Conservation (phyloP, 2,888 invertebrate genomes). For the Pollenia angustigena region DNA sequence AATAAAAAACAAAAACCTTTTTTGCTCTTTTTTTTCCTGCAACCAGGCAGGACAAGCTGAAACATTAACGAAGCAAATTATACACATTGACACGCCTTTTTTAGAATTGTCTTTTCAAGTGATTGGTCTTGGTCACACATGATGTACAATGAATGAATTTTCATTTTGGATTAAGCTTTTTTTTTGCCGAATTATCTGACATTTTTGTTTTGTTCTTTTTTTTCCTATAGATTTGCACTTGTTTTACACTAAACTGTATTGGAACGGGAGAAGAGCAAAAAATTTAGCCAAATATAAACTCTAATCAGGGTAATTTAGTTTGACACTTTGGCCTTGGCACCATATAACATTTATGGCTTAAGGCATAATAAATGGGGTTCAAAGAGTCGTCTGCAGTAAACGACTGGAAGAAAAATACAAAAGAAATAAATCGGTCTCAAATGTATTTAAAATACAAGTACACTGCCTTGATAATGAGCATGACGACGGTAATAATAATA, state of each 20-base stretch:
- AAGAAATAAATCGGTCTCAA: slow-evolving; percentile 43
- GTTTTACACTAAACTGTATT: slow-evolving; percentile 7
- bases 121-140: slow-evolving; percentile 63
- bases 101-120: slow-evolving; percentile 44
- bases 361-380: slow-evolving; percentile 36
- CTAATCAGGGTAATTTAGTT: slow-evolving; percentile 66
- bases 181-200: neutral
- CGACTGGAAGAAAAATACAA: neutral
- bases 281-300: slow-evolving; percentile 26
- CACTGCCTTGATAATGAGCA: slow-evolving; percentile 24
- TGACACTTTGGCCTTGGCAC: slow-evolving; percentile 61
- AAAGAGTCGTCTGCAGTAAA: slow-evolving; percentile 23
- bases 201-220: neutral
- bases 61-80: slow-evolving; percentile 51
- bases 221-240: slow-evolving; percentile 12
- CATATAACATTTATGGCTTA: slow-evolving; percentile 34
- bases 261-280: neutral
- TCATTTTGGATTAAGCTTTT: neutral
- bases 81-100: neutral
- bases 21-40: neutral
- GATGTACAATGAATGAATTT: slow-evolving; percentile 38
- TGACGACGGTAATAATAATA: slow-evolving; percentile 16
- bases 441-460: slow-evolving; percentile 53
- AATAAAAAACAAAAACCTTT: slow-evolving; percentile 33
- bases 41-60: slow-evolving; percentile 34